These are phyloP conservation scores for Pygathrix nemaeus DNA, from an alignment of 2,113 vertebrate genomes.

Conservation along the genomic window DNA sequence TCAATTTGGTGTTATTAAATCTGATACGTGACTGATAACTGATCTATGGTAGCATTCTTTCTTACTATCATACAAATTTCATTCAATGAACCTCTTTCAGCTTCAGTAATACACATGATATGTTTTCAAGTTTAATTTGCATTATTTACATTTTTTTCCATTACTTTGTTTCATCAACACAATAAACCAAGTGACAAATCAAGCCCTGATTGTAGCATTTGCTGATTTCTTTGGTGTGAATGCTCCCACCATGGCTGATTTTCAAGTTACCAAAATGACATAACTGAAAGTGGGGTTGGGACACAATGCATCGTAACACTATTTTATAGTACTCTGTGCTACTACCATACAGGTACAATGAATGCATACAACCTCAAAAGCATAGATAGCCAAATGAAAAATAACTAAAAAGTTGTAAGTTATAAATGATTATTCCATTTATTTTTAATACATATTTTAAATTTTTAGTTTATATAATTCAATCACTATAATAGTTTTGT, in stretches of 20 bases:
- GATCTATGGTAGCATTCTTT: not conserved
- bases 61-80: not conserved
- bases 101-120: not conserved
- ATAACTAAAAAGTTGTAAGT: not conserved
- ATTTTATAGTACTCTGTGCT: fast-evolving
- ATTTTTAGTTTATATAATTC: not conserved
- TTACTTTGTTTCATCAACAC: not conserved
- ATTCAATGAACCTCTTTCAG: not conserved
- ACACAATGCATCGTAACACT: fast-evolving
- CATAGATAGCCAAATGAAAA: not conserved
- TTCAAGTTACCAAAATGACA: not conserved
- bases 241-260: not conserved
- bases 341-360: not conserved
- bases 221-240: not conserved
- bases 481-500: not conserved
- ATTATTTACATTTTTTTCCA: not conserved
- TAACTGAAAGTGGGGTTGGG: not conserved
- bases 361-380: not conserved
- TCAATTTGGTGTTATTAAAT: not conserved
- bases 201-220: not conserved
- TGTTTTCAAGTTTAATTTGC: not conserved
- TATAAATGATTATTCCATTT: not conserved
- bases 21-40: not conserved
- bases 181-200: not conserved
- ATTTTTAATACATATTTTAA: not conserved